Conservation (phyloP, 2,113 vertebrate species). For the Eolophus roseicapilla region DNA sequence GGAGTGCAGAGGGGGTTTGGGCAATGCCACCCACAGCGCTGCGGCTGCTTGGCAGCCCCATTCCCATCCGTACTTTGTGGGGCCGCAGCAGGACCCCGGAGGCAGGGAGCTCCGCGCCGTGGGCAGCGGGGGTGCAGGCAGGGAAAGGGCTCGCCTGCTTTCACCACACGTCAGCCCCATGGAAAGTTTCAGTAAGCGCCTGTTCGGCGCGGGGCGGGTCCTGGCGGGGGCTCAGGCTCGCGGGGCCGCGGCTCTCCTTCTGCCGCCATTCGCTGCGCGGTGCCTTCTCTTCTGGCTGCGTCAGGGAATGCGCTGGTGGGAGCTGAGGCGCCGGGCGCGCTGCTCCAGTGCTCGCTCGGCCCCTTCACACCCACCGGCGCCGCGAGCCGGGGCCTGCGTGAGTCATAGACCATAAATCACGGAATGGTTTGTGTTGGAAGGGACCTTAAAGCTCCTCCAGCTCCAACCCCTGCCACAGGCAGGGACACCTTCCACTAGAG, state of each 20-base stretch:
- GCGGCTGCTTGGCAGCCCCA: accelerated
- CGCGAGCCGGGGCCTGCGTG: too few species aligned
- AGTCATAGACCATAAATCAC: not conserved
- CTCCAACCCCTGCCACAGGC: too few species aligned
- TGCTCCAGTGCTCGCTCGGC: accelerated
- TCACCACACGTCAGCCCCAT: not conserved
- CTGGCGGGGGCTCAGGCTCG: not conserved
- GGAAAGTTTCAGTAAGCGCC: conserved; percentile 24
- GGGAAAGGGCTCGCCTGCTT: not conserved
- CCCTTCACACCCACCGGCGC: not conserved
- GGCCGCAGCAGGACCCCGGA: too few species aligned
- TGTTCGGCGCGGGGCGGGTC: not conserved
- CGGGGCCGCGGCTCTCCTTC: not conserved
- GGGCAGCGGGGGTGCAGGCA: accelerated
- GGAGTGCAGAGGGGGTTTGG: not conserved
- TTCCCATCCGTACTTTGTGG: too few species aligned
- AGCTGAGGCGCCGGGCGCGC: accelerated
- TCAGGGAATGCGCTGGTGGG: accelerated
- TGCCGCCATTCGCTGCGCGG: not conserved
- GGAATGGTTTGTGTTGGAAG: not conserved
- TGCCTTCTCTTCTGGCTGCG: not conserved
- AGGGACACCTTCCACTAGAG: not conserved
- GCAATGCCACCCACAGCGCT: accelerated
- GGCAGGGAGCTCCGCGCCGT: not conserved
- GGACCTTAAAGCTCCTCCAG: too few species aligned